Percentiles rank a stretch among this genome's conserved stretches.
Evolutionary conservation across 2,797 vertebrate species (phyloP).

Genomic region (Manis crassicaudata): DNA sequence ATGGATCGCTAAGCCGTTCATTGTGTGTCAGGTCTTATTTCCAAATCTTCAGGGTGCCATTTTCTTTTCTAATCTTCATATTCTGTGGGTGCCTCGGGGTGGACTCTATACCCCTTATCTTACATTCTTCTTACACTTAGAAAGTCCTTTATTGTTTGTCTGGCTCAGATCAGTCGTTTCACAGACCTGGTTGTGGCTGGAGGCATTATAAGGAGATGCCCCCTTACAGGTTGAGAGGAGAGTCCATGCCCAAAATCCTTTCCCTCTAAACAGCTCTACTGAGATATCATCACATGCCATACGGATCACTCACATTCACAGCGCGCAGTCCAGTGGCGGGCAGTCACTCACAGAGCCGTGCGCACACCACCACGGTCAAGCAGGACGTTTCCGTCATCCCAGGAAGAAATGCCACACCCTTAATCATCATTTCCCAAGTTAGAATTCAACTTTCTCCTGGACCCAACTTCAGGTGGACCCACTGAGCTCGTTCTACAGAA

Average conservation of each 20-base stretch:
- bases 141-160: not conserved
- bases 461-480: not conserved
- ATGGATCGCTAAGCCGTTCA: not conserved
- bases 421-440: not conserved
- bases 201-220: not conserved
- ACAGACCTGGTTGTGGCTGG: not conserved
- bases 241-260: not conserved
- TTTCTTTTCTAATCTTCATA: conserved; percentile 8
- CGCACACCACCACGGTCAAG: not conserved
- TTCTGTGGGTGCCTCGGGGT: not conserved
- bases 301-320: no score
- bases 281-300: not conserved
- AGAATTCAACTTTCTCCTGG: no score
- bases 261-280: not conserved
- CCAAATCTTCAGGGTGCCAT: not conserved
- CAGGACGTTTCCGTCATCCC: not conserved
- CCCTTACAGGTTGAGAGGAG: not conserved
- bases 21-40: not conserved
- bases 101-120: not conserved
- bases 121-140: not conserved
- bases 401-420: not conserved
- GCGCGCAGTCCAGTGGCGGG: not conserved
- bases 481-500: not conserved
- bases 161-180: not conserved
- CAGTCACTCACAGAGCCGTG: not conserved